Evolutionary conservation across 2,888 invertebrate genomes (phyloP).

Genomic region (Drosophila dives): DNA sequence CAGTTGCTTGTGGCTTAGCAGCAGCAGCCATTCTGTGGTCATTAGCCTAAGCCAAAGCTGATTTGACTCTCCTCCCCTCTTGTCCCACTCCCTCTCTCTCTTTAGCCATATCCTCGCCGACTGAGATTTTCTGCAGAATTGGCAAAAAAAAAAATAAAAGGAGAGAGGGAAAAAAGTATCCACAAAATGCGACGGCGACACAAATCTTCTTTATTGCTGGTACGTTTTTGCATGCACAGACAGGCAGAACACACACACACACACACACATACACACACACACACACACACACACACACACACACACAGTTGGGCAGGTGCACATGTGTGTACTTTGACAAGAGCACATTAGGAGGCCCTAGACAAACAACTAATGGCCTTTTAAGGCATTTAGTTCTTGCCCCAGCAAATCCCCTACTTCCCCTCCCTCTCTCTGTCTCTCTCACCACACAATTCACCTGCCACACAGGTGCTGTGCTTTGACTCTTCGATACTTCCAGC

Average conservation of each 20-base stretch:
- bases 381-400: conserved; percentile 70
- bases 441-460: conserved; percentile 10
- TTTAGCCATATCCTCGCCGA: background rate
- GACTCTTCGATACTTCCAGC: conserved; percentile 49
- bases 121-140: conserved; percentile 74
- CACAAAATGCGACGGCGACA: conserved; percentile 77
- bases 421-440: background rate
- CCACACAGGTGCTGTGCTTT: conserved; percentile 54
- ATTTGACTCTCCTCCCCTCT: conserved; percentile 52
- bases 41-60: conserved; percentile 79
- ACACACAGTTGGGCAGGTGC: conserved; percentile 11
- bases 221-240: conserved; percentile 73
- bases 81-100: conserved; percentile 8
- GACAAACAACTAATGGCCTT: conserved; percentile 80
- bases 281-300: background rate
- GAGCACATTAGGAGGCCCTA: conserved; percentile 73
- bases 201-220: conserved; percentile 78
- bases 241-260: conserved; percentile 41
- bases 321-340: conserved; percentile 69
- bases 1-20: conserved; percentile 68
- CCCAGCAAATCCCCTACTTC: conserved; percentile 15
- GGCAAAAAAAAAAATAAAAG: conserved; percentile 54
- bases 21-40: conserved; percentile 77
- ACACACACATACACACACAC: conserved; percentile 7
- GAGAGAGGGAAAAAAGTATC: conserved; percentile 45